Percentiles rank a stretch among this genome's conserved stretches.
Evolutionary conservation across 1,140 invertebrate genomes (phyloP).

Genomic region (Caerostris darwini): DNA sequence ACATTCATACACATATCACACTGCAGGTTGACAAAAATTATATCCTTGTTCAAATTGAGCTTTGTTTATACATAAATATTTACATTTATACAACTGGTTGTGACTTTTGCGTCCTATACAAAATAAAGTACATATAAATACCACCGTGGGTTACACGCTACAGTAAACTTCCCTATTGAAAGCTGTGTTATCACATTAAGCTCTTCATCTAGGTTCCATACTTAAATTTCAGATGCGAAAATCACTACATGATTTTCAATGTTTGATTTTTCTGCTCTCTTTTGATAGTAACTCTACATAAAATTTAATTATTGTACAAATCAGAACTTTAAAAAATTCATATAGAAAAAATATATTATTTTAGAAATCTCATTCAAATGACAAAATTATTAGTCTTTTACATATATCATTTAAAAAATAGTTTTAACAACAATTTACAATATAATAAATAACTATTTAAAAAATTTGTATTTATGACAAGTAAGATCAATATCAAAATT

Average conservation of each 20-base stretch:
- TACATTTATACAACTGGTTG: constrained; percentile 61
- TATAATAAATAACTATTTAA: no score
- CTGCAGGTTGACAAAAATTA: constrained; percentile 32
- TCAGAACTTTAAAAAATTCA: no score
- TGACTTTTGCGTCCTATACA: constrained; percentile 38
- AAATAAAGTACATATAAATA: constrained; percentile 24
- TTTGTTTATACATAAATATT: constrained; percentile 40
- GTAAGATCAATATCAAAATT: no score
- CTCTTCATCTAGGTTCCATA: neutral
- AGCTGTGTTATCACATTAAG: neutral
- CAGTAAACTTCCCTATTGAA: neutral
- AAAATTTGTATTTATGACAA: no score
- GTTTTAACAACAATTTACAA: no score
- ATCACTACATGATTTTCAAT: neutral
- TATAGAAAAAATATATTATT: no score
- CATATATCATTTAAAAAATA: no score
- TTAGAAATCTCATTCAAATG: no score
- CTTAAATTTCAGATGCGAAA: neutral
- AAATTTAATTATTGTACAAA: no score
- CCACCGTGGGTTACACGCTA: neutral
- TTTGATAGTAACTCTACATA: no score
- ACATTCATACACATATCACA: constrained; percentile 23
- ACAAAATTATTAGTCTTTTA: no score
- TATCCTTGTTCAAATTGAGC: constrained; percentile 48
- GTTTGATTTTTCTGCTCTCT: no score